These are phyloP conservation scores for Cynopterus brachyotis DNA, from an alignment of 2,113 vertebrate species.

Conservation along the genomic window DNA sequence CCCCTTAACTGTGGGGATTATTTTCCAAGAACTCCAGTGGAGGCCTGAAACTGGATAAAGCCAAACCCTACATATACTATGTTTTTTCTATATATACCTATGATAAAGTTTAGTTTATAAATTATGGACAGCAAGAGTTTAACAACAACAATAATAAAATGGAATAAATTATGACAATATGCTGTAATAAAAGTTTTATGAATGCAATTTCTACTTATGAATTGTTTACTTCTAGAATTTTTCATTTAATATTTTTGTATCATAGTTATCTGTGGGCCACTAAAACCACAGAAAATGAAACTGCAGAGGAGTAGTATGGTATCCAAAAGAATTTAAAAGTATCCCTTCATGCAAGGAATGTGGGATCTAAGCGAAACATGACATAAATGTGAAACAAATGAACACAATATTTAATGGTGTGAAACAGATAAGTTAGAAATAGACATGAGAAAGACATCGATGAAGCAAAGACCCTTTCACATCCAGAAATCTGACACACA, in stretches of 20 bases:
- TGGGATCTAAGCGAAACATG: background rate
- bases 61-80: background rate
- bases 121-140: background rate
- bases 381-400: background rate
- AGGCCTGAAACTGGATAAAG: background rate
- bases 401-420: background rate
- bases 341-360: background rate
- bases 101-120: background rate
- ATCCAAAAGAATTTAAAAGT: constrained; percentile 2
- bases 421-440: background rate
- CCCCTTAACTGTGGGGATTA: background rate
- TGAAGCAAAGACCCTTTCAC: background rate
- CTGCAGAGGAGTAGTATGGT: background rate
- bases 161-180: background rate
- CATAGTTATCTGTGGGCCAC: background rate
- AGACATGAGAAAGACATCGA: background rate
- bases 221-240: background rate
- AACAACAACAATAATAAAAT: background rate
- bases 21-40: background rate
- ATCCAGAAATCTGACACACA: background rate
- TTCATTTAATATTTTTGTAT: background rate
- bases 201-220: background rate
- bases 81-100: background rate
- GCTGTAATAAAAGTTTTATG: background rate
- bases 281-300: background rate